Percentiles rank a stretch among this genome's conserved stretches.
phyloP scores from a whole-genome alignment of 2,888 invertebrate species.

The Bruchidius siliquastri region DNA sequence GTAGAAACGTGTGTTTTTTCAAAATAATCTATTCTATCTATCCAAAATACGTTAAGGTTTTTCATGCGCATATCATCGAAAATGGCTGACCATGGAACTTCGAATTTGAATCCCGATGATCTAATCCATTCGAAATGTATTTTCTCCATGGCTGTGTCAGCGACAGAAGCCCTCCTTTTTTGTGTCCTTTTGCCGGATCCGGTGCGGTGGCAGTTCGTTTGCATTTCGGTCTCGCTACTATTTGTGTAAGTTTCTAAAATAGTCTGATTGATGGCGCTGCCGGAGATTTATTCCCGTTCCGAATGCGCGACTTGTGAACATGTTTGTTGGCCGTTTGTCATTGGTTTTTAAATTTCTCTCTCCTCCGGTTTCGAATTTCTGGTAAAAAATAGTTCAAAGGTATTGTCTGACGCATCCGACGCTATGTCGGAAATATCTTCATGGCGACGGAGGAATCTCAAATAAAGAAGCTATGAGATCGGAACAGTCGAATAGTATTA shows the following conservation, averaged over 20 bases:
- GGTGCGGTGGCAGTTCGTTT: neutral
- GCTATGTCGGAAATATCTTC: neutral
- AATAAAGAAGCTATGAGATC: neutral
- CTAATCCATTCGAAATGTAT: neutral
- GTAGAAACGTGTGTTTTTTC: too few species aligned
- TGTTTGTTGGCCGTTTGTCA: constrained; percentile 2
- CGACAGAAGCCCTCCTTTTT: neutral
- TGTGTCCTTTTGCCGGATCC: neutral
- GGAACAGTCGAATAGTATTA: too few species aligned
- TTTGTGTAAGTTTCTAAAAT: constrained; percentile 32
- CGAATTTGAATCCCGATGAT: neutral
- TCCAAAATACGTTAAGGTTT: too few species aligned
- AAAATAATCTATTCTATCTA: too few species aligned
- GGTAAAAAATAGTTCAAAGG: neutral
- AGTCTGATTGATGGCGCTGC: constrained; percentile 31
- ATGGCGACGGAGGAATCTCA: neutral
- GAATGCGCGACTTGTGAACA: constrained; percentile 1
- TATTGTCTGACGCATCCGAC: neutral
- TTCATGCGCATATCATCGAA: too few species aligned
- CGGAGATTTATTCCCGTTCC: constrained; percentile 1
- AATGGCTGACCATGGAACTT: neutral
- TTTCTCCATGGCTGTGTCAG: neutral
- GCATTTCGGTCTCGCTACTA: constrained; percentile 11
- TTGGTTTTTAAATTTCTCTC: constrained; percentile 2
- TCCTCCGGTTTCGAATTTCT: neutral